Percentiles rank a stretch among this genome's conserved stretches.
Evolutionary conservation across 2,113 vertebrate genomes (phyloP).

Genomic region (Mesoclemmys tuberculata): DNA sequence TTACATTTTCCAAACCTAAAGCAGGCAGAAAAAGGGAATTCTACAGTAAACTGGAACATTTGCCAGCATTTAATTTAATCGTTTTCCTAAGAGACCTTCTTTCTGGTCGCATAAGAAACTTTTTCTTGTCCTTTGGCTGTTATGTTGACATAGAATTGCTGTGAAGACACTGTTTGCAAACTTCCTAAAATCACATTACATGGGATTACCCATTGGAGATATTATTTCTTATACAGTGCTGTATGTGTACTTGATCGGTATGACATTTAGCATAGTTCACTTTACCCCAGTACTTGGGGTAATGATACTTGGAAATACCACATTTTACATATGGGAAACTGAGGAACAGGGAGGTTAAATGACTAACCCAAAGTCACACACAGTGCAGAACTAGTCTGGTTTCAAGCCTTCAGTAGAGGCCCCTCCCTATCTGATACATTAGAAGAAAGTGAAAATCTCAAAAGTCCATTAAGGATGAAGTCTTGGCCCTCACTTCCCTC

Average conservation of each 20-base stretch:
- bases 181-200: background rate
- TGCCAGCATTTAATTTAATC: background rate
- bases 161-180: background rate
- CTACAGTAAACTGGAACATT: constrained; percentile 18
- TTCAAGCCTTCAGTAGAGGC: background rate
- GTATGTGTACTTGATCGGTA: background rate
- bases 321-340: background rate
- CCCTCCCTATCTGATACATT: background rate
- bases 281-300: background rate
- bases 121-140: background rate
- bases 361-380: background rate
- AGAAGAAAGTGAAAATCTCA: background rate
- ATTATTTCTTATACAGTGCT: background rate
- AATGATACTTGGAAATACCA: background rate
- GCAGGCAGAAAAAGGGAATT: constrained; percentile 3
- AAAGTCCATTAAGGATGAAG: background rate
- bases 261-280: background rate
- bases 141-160: background rate
- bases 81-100: background rate
- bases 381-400: background rate
- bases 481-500: background rate
- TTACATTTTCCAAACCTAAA: constrained; percentile 94
- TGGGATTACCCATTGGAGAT: background rate
- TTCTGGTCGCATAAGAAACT: background rate
- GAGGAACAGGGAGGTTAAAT: background rate